Evolutionary conservation across 1,140 invertebrate species (phyloP), one percentile per base, ranked within the genome.

Genomic region (Pseudomyrmex pallidus): DNA sequence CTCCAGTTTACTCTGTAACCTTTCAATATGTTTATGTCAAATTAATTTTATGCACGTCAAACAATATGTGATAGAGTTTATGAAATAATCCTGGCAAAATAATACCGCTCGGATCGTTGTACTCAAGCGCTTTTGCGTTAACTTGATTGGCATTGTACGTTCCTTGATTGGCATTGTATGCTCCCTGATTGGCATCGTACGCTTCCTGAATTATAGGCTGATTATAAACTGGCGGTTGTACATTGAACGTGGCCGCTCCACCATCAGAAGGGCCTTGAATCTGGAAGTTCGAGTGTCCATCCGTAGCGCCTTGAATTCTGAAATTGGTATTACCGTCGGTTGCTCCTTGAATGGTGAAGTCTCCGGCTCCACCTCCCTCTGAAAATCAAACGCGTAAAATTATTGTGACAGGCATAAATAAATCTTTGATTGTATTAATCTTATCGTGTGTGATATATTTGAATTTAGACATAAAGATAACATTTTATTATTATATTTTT

Each of bases 1-100:
- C 85, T 92, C 94, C 94, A 94, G 48, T 93, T 94, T 0, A 94
- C 91, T 63, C 90, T 91, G 1, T 91, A 83, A 61, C 94, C 94
- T 94, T 80, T 80, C 9, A 17, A 67, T 61, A 1, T 12, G 22
- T 73, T 70, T 17, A 66, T 50, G 2, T 63, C 59, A 80, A 35
- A 50, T 70, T 22, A 54, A 63, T 35, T 63, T 44, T 22, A 8
- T 20, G 15, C 52, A 44, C 3, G 44, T 13, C 7, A 35, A 7
- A 46, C 15, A 74, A 8, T 35, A 7, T 2, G 46, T 25, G 20
- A 25, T 2, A 63, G 25, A 13, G 1, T 8, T 54, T 20, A 3
- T 10, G 0, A 54, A 54, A 5, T 48, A 54, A 76, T 50, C 0
- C 52, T 54, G 48, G 4, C 20, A 20, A 35, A 35, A 35, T 46